Evolutionary conservation across 2,888 invertebrate species (phyloP), one percentile per base, ranked within the genome.

Genomic region (Steinernema hermaphroditum): DNA sequence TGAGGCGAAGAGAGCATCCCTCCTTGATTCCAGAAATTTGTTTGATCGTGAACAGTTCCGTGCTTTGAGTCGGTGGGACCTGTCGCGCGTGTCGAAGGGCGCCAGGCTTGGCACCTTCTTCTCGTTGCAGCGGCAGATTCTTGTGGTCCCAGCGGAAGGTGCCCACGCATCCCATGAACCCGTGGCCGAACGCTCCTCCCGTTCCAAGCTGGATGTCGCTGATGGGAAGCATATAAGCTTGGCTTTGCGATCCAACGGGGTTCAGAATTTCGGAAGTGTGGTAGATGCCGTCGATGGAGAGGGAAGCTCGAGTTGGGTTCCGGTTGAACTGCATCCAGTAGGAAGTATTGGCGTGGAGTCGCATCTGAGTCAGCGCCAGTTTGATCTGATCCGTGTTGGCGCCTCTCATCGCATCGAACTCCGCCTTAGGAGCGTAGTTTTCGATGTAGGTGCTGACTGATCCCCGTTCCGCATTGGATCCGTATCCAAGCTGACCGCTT

Each of bases 1-100:
- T 95, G 87, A 94, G 94, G 85, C 95, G 94, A 1, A 95, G 94
- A 16, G 93, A 93, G 87, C 98, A 98, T 87, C 93, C 41, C 85
- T 93, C 93, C 4, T 37, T 4, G 73, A 96, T 90, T 87, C 95
- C 94, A 43, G 16, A 32, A n/a, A 2, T 27, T 19, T 34, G 32
- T n/a, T 19, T 69, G 54, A 84, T 82, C 12, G 77, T 68, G 22
- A 81, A 80, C 49, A 80, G 74, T 54, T 62, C 62, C 1, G 29
- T 14, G 14, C 14, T 29, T 12, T 32, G 69, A 6, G 27, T 19
- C 41, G n/a, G n/a, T n/a, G n/a, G n/a, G n/a, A 41, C 43, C 2
- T 6, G 4, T 37, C 46, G 37, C 1, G 29, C 27, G 24, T 69
- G 69, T 16, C 49, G 44, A 1, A 34, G 12, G 1, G 16, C 16